phyloP scores from a whole-genome alignment of 2,797 vertebrate species.

The Menidia menidia region DNA sequence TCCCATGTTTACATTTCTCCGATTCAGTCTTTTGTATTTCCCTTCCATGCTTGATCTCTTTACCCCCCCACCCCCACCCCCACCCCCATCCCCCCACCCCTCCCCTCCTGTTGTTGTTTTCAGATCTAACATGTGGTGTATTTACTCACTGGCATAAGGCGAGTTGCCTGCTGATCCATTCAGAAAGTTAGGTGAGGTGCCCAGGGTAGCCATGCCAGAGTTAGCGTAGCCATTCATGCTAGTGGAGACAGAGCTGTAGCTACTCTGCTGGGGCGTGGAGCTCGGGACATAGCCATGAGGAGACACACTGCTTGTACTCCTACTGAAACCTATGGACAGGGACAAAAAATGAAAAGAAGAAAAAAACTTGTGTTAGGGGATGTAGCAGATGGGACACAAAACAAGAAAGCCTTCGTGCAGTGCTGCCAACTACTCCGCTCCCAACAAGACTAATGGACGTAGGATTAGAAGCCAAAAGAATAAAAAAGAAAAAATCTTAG shows the following conservation, averaged over 20 bases:
- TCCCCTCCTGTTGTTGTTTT: not conserved
- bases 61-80: too few relatives aligned
- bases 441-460: conserved; percentile 45
- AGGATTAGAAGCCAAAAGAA: conserved; percentile 50
- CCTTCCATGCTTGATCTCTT: not conserved
- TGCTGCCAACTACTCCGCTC: conserved; percentile 50
- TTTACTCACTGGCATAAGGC: conserved; percentile 96
- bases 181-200: conserved; percentile 96
- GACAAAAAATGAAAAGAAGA: conserved; percentile 42
- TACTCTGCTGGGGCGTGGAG: conserved; percentile 96
- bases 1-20: conserved; percentile 30
- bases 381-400: conserved; percentile 65
- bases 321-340: conserved; percentile 89
- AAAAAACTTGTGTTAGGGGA: conserved; percentile 59
- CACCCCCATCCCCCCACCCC: too few relatives aligned
- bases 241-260: conserved; percentile 95
- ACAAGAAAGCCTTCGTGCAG: conserved; percentile 65
- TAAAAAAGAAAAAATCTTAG: conserved; percentile 49
- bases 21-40: conserved; percentile 1
- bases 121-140: conserved; percentile 30
- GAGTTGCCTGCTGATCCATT: conserved; percentile 98
- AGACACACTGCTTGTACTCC: conserved; percentile 96
- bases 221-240: conserved; percentile 98
- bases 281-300: conserved; percentile 96
- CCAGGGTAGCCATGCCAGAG: conserved; percentile 95